phyloP scores from a whole-genome alignment of 2,113 vertebrate genomes.

The Lagenorhynchus albirostris region DNA sequence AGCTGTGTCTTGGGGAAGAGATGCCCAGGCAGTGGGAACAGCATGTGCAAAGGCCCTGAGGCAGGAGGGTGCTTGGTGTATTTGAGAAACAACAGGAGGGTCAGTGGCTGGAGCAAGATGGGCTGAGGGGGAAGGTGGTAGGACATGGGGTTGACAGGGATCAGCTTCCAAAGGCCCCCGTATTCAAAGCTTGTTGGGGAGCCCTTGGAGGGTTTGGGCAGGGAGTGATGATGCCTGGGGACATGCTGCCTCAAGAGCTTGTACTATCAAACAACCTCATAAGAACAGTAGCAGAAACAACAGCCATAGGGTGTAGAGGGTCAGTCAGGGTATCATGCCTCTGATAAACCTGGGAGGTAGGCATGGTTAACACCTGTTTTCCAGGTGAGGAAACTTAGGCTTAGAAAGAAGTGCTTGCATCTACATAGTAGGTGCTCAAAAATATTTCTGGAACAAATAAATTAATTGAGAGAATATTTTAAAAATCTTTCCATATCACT shows the following conservation, averaged over 20 bases:
- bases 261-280: background rate
- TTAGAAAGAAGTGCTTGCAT: background rate
- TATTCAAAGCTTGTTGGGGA: background rate
- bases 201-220: background rate
- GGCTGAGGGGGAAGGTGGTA: background rate
- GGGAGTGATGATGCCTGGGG: background rate
- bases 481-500: background rate
- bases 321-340: background rate
- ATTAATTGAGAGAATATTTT: background rate
- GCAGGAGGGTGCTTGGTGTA: background rate
- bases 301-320: rapidly evolving
- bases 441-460: background rate
- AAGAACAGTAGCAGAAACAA: background rate
- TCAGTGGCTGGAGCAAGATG: background rate
- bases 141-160: background rate
- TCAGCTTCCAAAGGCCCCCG: background rate
- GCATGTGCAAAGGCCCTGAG: background rate
- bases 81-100: background rate
- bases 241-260: background rate
- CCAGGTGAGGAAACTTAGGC: background rate
- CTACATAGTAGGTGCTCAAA: background rate
- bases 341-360: background rate
- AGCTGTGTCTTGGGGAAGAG: background rate
- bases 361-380: background rate
- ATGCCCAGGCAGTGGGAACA: background rate